Base-by-base conservation (phyloP, 2,888 invertebrate genomes). In the Gastracanthus pulcherrimus region DNA sequence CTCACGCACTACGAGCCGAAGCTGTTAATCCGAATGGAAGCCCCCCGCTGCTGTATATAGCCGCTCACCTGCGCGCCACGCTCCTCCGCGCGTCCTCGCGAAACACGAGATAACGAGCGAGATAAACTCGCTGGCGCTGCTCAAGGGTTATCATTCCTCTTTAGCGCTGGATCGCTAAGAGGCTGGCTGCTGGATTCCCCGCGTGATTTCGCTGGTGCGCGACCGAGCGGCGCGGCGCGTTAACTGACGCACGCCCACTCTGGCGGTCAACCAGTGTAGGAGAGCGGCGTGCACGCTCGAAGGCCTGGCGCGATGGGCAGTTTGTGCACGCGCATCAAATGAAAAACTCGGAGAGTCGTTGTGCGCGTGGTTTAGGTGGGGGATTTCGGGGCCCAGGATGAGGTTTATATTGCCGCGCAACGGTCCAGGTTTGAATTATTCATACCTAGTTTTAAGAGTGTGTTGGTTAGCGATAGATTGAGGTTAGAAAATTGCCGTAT, bases 141-240 rank as follows among this genome's bases (percentile, higher is more conserved):
- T 9, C 1, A 19, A 23, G 7, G 58, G 71, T 71, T 71, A 71
- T 71, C 36, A 36, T 23, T 48, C 9, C 34, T n/a, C 23, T 48
- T 75, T 75, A 75, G 48, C 48, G 62, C 55, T 55, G 26, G 26
- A 55, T 55, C 55, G 51, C 23, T n/a, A 51, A 51, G 9, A 51
- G 19, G 51, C 5, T n/a, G n/a, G 26, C 41, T 55, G 23, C 19
- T 23, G 55, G n/a, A n/a, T n/a, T n/a, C 23, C 23, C 11, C 48
- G 31, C 62, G 62, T 74, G 74, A 74, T 74, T 64, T 48, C 58
- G 31, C 45, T 72, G 60, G n/a, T n/a, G 29, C 34, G n/a, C 62
- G 4, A 23, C 23, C 51, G 19, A n/a, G 19, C 7, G 7, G 26
- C 23, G 55, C 55, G 23, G 4, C 26, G 55, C 55, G n/a, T n/a